Percentiles rank a stretch among this genome's conserved stretches.
Conservation (phyloP, 2,888 invertebrate genomes). For the Dioctria linearis region DNA sequence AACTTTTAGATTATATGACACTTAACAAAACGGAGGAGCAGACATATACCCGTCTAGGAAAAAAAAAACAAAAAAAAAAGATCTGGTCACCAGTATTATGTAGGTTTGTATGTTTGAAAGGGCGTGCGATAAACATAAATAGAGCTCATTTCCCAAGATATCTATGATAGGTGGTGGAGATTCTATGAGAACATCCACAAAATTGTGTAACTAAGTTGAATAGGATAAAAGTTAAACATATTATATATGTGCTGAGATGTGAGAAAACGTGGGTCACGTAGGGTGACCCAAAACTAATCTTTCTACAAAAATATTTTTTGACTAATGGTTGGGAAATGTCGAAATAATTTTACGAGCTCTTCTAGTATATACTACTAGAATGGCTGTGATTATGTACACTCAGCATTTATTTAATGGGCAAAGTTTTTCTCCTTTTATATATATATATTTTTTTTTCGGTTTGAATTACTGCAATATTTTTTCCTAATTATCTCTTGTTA, state of each 20-base stretch:
- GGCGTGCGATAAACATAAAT: background rate
- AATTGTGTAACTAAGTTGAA: background rate
- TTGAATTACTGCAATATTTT: background rate
- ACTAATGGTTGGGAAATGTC: background rate
- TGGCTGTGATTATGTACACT: slow-evolving; percentile 31
- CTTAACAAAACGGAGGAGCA: slow-evolving; percentile 22
- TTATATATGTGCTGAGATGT: slow-evolving; percentile 13
- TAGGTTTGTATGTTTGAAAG: background rate
- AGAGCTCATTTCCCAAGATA: slow-evolving; percentile 4
- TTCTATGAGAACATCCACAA: background rate
- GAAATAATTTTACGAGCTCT: slow-evolving; percentile 32
- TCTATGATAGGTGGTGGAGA: slow-evolving; percentile 13
- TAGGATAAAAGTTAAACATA: slow-evolving; percentile 5
- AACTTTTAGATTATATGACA: slow-evolving; percentile 45
- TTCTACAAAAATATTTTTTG: slow-evolving; percentile 4
- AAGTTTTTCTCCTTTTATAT: background rate
- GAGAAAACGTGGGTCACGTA: background rate
- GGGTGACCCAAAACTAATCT: background rate
- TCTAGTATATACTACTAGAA: background rate
- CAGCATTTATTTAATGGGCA: slow-evolving; percentile 7
- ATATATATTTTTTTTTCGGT: background rate
- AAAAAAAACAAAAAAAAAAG: background rate
- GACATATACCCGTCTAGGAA: background rate
- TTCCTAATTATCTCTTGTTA: background rate
- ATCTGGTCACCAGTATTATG: background rate